Percentiles rank a stretch among this genome's conserved stretches.
Evolutionary conservation across 2,888 invertebrate species (phyloP).

Genomic region (Platypus cylindrus): DNA sequence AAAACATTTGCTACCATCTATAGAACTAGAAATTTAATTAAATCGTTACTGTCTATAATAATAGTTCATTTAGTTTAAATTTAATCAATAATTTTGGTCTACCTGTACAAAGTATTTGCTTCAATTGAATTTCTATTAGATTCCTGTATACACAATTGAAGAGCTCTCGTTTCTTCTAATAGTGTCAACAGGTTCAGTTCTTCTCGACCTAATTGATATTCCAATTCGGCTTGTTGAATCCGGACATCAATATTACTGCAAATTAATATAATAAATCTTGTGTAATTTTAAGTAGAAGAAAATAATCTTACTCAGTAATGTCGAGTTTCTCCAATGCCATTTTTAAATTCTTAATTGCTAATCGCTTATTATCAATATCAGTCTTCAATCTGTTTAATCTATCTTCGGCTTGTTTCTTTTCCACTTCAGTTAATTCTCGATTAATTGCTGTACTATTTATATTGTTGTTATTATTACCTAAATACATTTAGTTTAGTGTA

Average conservation of each 20-base stretch:
- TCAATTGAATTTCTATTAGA: conserved; percentile 32
- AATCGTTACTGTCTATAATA: too few species aligned
- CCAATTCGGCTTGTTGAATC: conserved; percentile 82
- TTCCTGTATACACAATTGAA: conserved; percentile 67
- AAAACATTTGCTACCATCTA: conserved; percentile 28
- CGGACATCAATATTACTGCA: conserved; percentile 76
- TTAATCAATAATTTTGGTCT: too few species aligned
- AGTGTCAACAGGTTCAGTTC: conserved; percentile 75
- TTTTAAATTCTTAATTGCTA: conserved; percentile 70
- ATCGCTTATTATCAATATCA: conserved; percentile 66
- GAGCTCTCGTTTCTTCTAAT: conserved; percentile 68
- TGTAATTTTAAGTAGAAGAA: not conserved
- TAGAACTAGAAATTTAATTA: conserved; percentile 30
- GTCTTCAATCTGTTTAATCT: conserved; percentile 44
- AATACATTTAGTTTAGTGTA: too few species aligned
- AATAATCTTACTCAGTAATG: conserved; percentile 66
- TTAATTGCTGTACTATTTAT: conserved; percentile 24
- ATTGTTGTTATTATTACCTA: conserved; percentile 17
- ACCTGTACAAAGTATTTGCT: conserved; percentile 35
- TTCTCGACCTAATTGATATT: conserved; percentile 78
- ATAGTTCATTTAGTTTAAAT: too few species aligned
- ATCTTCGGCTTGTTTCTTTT: conserved; percentile 46
- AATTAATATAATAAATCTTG: conserved; percentile 10
- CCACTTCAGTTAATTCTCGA: conserved; percentile 38
- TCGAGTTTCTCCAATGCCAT: conserved; percentile 70